phyloP scores from a whole-genome alignment of 2,113 vertebrate genomes.

The Marmota monax region DNA sequence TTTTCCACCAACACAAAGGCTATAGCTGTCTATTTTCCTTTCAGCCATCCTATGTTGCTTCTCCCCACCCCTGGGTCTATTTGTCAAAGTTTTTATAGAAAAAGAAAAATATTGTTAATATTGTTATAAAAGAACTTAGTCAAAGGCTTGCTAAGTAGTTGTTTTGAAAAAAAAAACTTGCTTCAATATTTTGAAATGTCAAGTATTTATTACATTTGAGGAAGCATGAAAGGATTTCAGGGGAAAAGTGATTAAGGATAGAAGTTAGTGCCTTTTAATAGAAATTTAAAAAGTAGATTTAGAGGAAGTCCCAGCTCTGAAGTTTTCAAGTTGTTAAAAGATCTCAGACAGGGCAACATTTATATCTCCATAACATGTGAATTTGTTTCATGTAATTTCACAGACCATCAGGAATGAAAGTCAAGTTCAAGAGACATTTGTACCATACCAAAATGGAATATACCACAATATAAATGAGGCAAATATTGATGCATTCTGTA shows the following conservation, averaged over 20 bases:
- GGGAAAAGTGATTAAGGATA: neutral
- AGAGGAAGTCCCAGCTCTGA: neutral
- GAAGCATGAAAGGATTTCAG: neutral
- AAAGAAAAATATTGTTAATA: neutral
- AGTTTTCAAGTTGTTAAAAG: neutral
- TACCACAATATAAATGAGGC: neutral
- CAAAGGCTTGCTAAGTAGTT: neutral
- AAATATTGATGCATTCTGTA: neutral
- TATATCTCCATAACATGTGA: neutral
- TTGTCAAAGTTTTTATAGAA: neutral
- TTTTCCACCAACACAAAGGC: neutral
- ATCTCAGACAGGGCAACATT: neutral
- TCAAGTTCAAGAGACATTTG: constrained; percentile 3
- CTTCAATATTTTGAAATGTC: constrained; percentile 41
- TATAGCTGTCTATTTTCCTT: neutral
- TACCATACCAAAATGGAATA: neutral
- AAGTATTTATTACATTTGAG: neutral
- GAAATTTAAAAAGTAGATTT: neutral
- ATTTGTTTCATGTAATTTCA: constrained; percentile 46
- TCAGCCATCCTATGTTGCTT: neutral
- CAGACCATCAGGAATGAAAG: constrained; percentile 28
- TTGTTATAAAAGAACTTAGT: neutral
- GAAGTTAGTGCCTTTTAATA: neutral
- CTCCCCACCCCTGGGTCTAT: neutral
- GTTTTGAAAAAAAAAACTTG: neutral